These are phyloP conservation scores for Drosophila quinaria DNA, from an alignment of 2,888 invertebrate genomes.

Conservation along the genomic window DNA sequence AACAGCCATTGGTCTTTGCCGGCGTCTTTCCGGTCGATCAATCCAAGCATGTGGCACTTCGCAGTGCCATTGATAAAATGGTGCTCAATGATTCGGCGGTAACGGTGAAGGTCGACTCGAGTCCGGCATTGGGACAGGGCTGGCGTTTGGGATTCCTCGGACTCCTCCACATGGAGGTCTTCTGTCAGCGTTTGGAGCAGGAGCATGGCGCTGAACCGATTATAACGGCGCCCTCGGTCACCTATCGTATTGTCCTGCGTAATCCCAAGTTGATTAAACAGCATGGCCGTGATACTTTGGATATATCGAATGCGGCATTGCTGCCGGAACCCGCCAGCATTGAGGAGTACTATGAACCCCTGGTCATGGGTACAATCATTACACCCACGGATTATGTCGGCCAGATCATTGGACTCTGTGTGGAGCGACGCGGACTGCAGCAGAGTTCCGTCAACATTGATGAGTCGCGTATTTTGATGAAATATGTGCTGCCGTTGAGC, in stretches of 20 bases:
- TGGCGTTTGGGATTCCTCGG: slow-evolving; percentile 96
- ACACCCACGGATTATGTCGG: slow-evolving; percentile 92
- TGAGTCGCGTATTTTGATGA: slow-evolving; percentile 92
- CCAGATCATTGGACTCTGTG: slow-evolving; percentile 90
- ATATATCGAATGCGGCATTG: slow-evolving; percentile 91
- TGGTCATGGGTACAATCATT: slow-evolving; percentile 95
- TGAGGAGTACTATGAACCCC: slow-evolving; percentile 93
- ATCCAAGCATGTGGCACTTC: slow-evolving; percentile 91
- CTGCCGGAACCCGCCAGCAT: slow-evolving; percentile 90
- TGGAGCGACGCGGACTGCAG: slow-evolving; percentile 90
- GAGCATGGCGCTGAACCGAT: slow-evolving; percentile 93
- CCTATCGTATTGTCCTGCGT: slow-evolving; percentile 91
- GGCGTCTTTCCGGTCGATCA: slow-evolving; percentile 96
- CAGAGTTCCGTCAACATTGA: slow-evolving; percentile 92
- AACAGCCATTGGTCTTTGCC: slow-evolving; percentile 94
- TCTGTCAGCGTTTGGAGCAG: slow-evolving; percentile 93
- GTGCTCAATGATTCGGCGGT: slow-evolving; percentile 98
- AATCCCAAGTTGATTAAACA: slow-evolving; percentile 91
- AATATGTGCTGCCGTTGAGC: slow-evolving; percentile 94
- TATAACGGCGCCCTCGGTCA: slow-evolving; percentile 94
- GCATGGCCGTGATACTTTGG: slow-evolving; percentile 88
- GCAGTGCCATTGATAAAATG: slow-evolving; percentile 95
- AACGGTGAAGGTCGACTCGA: slow-evolving; percentile 91
- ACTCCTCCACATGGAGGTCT: slow-evolving; percentile 94
- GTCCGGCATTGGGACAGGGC: slow-evolving; percentile 94